Evolutionary conservation across 1,140 invertebrate genomes (phyloP).

Genomic region (Drosophila grimshawi): DNA sequence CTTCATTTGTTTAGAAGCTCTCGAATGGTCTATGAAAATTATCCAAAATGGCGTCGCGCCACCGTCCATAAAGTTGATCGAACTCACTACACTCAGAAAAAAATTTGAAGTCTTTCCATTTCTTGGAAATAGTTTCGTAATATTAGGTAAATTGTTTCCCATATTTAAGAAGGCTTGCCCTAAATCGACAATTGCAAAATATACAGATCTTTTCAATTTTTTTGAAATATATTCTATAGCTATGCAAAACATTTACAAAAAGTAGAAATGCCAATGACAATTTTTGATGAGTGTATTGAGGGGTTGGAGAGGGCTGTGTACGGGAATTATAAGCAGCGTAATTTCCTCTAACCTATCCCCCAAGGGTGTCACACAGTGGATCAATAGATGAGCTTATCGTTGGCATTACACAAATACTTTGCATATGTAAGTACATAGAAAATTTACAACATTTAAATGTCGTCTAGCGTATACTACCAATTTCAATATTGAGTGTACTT

Average conservation of each 20-base stretch:
- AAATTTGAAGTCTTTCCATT: no score
- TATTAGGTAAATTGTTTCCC: no score
- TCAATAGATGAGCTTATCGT: constrained; percentile 79
- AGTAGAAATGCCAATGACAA: no score
- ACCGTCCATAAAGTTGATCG: constrained; percentile 49
- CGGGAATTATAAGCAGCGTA: constrained; percentile 22
- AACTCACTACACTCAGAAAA: constrained; percentile 31
- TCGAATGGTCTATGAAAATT: constrained; percentile 78
- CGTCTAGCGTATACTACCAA: constrained; percentile 38
- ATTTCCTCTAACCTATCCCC: not conserved
- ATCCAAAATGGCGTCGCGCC: constrained; percentile 66
- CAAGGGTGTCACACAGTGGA: constrained; percentile 42
- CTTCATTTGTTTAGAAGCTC: constrained; percentile 75
- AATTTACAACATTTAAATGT: constrained; percentile 74
- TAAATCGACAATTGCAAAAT: not conserved
- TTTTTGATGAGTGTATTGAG: no score
- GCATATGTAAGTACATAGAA: constrained; percentile 60
- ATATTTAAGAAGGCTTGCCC: no score
- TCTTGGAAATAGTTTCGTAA: no score
- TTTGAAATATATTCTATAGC: no score
- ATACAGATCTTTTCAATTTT: no score
- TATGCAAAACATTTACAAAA: no score
- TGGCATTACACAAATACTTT: constrained; percentile 79
- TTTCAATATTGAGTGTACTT: not conserved
- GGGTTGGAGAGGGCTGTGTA: not conserved